Percentiles rank a stretch among this genome's conserved stretches.
Evolutionary conservation across 2,113 vertebrate genomes (phyloP).

Genomic region (Uria aalge): DNA sequence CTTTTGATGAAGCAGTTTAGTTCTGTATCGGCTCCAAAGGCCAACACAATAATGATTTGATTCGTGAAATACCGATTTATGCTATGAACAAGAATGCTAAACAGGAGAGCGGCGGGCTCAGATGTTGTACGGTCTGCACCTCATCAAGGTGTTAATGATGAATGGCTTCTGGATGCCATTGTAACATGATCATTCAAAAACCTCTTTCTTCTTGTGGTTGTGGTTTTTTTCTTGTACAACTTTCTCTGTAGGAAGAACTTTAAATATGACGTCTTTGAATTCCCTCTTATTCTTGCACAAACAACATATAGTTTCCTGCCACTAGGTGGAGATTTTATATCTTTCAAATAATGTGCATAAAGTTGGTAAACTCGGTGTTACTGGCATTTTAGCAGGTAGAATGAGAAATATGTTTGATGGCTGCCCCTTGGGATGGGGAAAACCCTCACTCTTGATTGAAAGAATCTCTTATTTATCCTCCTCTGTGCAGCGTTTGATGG

Average conservation of each 20-base stretch:
- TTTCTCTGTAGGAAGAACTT: not conserved
- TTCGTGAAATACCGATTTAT: not conserved
- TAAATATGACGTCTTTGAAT: not conserved
- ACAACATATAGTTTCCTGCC: not conserved
- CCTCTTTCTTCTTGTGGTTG: accelerated
- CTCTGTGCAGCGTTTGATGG: not conserved
- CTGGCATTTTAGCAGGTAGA: not conserved
- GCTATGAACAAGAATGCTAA: not conserved
- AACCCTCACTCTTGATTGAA: not conserved
- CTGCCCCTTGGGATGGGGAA: too few relatives aligned
- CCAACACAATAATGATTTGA: not conserved
- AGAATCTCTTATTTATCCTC: not conserved
- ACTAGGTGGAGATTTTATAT: not conserved
- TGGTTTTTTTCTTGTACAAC: accelerated
- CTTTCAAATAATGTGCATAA: not conserved
- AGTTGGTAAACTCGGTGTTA: not conserved
- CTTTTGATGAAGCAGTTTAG: not conserved
- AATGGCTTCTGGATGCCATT: not conserved
- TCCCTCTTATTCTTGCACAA: not conserved
- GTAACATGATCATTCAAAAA: not conserved
- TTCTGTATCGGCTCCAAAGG: not conserved
- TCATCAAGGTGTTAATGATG: too few relatives aligned
- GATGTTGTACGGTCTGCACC: not conserved
- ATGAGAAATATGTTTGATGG: not conserved
- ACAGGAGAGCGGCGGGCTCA: too few relatives aligned